Percentiles rank a stretch among this genome's conserved stretches.
These are phyloP conservation scores for Salpingus planirostris DNA, from an alignment of 2,888 invertebrate species.

Conservation along the genomic window DNA sequence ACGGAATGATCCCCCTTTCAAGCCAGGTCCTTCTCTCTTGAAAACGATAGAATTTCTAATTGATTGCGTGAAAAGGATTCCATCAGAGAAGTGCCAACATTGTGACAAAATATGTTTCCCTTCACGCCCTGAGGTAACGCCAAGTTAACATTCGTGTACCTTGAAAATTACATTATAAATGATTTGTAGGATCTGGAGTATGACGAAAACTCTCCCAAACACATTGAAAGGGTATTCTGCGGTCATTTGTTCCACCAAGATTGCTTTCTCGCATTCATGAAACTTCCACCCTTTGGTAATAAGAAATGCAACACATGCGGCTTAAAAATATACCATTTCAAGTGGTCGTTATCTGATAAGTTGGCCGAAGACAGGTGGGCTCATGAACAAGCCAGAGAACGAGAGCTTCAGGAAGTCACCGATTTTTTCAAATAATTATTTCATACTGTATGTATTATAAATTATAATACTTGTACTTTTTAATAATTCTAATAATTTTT, in stretches of 20 bases:
- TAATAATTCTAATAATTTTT: too few relatives aligned
- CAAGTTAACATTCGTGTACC: too few relatives aligned
- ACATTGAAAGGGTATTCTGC: conserved; percentile 63
- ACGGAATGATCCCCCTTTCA: conserved; percentile 48
- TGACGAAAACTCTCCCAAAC: conserved; percentile 51
- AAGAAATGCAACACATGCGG: conserved; percentile 58
- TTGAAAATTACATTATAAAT: too few relatives aligned
- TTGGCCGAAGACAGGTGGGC: conserved; percentile 69
- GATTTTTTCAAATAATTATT: conserved; percentile 57
- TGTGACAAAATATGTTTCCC: conserved; percentile 56
- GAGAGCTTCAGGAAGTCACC: conserved; percentile 66
- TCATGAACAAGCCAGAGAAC: conserved; percentile 62
- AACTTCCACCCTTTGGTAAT: conserved; percentile 66
- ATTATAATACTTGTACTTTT: too few relatives aligned
- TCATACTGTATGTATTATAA: too few relatives aligned
- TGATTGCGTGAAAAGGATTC: conserved; percentile 52
- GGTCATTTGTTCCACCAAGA: conserved; percentile 63
- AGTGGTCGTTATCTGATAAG: conserved; percentile 60
- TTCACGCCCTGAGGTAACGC: conserved; percentile 44
- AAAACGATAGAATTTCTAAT: conserved; percentile 53
- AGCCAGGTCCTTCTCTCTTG: conserved; percentile 53
- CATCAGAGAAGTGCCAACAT: conserved; percentile 53
- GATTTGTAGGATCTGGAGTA: conserved; percentile 42
- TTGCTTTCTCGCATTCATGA: conserved; percentile 59
- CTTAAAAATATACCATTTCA: conserved; percentile 60